Base-by-base conservation (phyloP, 1,140 invertebrate species). In the Leguminivora glycinivorella region DNA sequence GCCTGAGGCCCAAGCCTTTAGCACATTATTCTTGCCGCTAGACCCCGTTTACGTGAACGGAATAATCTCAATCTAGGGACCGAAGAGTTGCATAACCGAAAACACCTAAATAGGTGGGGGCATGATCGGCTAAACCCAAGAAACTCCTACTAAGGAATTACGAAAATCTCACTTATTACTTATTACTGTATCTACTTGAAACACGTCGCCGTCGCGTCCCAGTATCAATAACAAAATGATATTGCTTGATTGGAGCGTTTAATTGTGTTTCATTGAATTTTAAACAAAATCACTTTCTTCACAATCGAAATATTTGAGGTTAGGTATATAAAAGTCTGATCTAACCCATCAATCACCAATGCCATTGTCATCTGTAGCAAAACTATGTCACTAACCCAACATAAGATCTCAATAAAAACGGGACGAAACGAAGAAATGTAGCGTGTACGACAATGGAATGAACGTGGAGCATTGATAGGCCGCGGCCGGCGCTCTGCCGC, bases 391-490 rank as follows among this genome's bases (percentile, higher is more conserved):
- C 17, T 25, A 60, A 58, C 26, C 31, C 25, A 1, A 26, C 25
- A 58, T 58, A 58, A 58, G 56, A 60, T 60, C 56, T 71, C 73
- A 69, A 76, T 79, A 80, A 77, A 69, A 67, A 70, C 73, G 70
- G 76, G 76, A 75, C 73, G 70, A 78, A 77, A 80, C 76, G 75
- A 73, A 75, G 71, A 78, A 77, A 80, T 74, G 78, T 74, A 79
- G 70, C 75, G 71, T 80, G 68, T 72, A 70, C 71, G 52, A 81
- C 79, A 81, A 77, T 75, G 74, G 73, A 81, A 77, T 75, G 74
- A 71, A 72, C 69, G 69, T 66, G 34, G 68, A 72, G 73, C 72
- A 76, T 71, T 73, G 76, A 72, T 67, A 68, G 43, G 52, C 40
- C 69, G 26, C 60, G 70, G 72, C 52, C 22, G 24, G 72, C 68